Evolutionary conservation across 2,113 vertebrate genomes (phyloP), one percentile per base, ranked within the genome.

Genomic region (Taxidea taxus): DNA sequence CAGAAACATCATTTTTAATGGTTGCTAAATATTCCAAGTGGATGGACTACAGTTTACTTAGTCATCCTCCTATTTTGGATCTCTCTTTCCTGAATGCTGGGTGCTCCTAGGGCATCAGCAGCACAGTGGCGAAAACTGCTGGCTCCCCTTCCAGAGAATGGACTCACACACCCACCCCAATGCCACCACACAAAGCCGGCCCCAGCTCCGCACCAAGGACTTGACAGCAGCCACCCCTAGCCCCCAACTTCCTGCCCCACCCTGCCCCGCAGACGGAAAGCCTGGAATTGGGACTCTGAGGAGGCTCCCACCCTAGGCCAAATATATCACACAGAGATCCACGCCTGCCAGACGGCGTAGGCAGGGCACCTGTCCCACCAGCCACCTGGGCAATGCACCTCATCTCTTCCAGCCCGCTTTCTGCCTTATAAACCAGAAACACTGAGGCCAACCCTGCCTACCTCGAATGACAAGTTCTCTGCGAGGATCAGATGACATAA

Each of bases 261-360:
- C 10, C 60, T 47, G 2, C 39, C 56, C 66, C 27, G 20, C 6
- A 93, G 66, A 88, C 6, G 8, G 83, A 94, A 66, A 90, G 56
- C 74, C 90, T 42, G 39, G 88, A 84, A 51, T 51, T 42, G 27
- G 95, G 66, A 70, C 74, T 64, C 83, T 2, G 20, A 54, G 31
- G 37, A 82, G 44, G 51, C 86, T 51, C 87, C 82, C 84, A 89
- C 91, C 80, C 47, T 7, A 47, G 66, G 44, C 95, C 93, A 97
- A 96, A 87, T 80, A 95, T 54, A 91, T 90, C 86, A 64, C 83
- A 97, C 51, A 62, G 51, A 58, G n/a, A 62, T 68, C 95, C 87
- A 70, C 0, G 7, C 54, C 72, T 75, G 87, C 95, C 60, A 49
- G 60, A 44, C 12, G 1, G n/a, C 4, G 94, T 70, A 74, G 90